Percentiles rank a stretch among this genome's conserved stretches.
Evolutionary conservation across 2,797 vertebrate species (phyloP).

Genomic region (Balearica regulorum): DNA sequence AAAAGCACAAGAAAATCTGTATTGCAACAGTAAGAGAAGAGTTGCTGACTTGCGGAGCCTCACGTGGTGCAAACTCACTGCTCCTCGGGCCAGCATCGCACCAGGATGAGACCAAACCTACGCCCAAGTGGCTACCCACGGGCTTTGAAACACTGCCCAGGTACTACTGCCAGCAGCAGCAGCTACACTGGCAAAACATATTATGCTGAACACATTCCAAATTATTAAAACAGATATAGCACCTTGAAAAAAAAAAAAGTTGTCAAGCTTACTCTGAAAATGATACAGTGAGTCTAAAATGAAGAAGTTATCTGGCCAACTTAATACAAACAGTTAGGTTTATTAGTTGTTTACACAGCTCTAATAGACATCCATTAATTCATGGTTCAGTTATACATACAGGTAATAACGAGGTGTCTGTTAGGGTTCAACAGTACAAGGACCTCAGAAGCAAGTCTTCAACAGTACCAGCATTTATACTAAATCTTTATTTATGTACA

Average conservation of each 20-base stretch:
- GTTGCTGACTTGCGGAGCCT: not conserved
- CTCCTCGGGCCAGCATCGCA: not conserved
- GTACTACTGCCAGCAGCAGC: accelerated
- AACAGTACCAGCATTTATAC: not conserved
- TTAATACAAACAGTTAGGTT: not conserved
- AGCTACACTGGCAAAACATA: accelerated
- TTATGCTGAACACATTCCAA: not conserved
- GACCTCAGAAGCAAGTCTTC: not conserved
- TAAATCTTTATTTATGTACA: not conserved
- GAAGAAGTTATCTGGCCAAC: not conserved
- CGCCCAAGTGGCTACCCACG: accelerated
- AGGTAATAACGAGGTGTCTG: accelerated
- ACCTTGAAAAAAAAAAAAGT: not conserved
- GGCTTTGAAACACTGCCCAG: accelerated
- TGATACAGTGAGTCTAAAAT: accelerated
- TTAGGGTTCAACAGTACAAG: not conserved
- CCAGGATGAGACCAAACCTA: not conserved
- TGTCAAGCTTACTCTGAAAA: not conserved
- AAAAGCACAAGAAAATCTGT: not conserved
- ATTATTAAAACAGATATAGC: too few species aligned
- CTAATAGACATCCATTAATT: not conserved
- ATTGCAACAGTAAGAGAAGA: not conserved
- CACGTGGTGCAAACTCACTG: accelerated
- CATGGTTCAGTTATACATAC: not conserved
- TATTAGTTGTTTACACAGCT: not conserved